Base-by-base conservation (phyloP, 2,797 vertebrate genomes). In the Sebastes hopkinsi region DNA sequence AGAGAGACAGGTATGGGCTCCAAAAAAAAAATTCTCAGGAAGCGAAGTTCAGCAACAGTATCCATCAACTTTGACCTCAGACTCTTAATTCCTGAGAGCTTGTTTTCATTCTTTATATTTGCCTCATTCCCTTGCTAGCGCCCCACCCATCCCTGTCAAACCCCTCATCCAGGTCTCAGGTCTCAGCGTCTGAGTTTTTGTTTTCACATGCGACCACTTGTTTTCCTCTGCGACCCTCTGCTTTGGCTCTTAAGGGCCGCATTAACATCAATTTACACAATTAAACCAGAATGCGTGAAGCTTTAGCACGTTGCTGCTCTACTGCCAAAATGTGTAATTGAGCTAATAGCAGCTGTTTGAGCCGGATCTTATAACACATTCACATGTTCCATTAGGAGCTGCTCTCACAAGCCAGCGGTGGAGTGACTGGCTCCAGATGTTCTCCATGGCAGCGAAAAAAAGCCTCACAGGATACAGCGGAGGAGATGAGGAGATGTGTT, bases 381-480 rank as follows among this genome's bases (percentile, higher is more conserved):
- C 92, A 92, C 87, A 91, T 94, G 91, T 93, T 94, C 92, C 92
- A 90, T 92, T 92, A 92, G 86, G 76, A 85, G 70, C 85, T 76
- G 87, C 72, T 71, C 80, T 82, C 67, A n/a, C 38, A 52, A 88
- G 87, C 83, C 88, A 85, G 72, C 22, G 58, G 82, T 29, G 72
- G 89, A 92, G 87, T 92, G 93, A 93, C 92, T 81, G 90, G 81
- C 78, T 94, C 93, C 93, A 95, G 93, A 94, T 95, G 94, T 94
- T 91, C 71, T 71, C 79, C n/a, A 5, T 56, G 58, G 81, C 66
- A 67, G 36, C 6, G 27, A 11, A 76, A 81, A 80, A 80, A 75
- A 81, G 32, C 67, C 83, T 88, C 79, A 75, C 84, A 81, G 89
- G 89, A 86, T 76, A 67, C 82, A 87, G 55, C 59, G 61, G 66